Percentiles rank a stretch among this genome's conserved stretches.
These are phyloP conservation scores for Ichneumon xanthorius DNA, from an alignment of 2,888 invertebrate genomes.

Conservation along the genomic window DNA sequence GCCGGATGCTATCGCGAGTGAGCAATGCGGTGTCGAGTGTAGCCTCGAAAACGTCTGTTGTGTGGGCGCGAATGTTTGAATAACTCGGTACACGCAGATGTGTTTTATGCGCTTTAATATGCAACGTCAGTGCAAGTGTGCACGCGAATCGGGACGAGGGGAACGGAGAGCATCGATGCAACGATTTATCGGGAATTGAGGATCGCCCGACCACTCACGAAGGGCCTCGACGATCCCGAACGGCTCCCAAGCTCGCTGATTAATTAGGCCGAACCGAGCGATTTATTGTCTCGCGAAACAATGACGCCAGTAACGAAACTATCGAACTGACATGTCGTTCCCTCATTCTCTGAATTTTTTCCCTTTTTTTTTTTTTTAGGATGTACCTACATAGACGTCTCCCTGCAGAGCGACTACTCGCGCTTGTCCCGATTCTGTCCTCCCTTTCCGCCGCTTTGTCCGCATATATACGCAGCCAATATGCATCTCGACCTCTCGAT, in stretches of 20 bases:
- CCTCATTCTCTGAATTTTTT: conserved; percentile 35
- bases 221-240: background rate
- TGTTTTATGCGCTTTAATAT: conserved; percentile 35
- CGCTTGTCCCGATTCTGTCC: background rate
- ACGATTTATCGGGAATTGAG: conserved; percentile 45
- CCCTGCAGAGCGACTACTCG: background rate
- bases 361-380: background rate
- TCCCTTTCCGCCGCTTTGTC: background rate
- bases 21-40: conserved; percentile 25
- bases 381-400: background rate
- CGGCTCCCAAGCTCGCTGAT: conserved; percentile 32
- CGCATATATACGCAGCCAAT: background rate
- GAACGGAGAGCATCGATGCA: conserved; percentile 24
- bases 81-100: conserved; percentile 14
- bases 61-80: conserved; percentile 12
- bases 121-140: background rate
- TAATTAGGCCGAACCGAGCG: conserved; percentile 52
- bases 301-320: conserved; percentile 55
- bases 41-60: background rate
- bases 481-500: conserved; percentile 28
- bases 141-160: background rate
- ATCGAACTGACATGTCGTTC: conserved; percentile 38
- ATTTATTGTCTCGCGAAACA: conserved; percentile 61
- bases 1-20: conserved; percentile 31
- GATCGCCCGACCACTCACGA: background rate